Percentiles rank a stretch among this genome's conserved stretches.
These are phyloP conservation scores for Cataglyphis albicans DNA, from an alignment of 2,888 invertebrate genomes.

Conservation along the genomic window DNA sequence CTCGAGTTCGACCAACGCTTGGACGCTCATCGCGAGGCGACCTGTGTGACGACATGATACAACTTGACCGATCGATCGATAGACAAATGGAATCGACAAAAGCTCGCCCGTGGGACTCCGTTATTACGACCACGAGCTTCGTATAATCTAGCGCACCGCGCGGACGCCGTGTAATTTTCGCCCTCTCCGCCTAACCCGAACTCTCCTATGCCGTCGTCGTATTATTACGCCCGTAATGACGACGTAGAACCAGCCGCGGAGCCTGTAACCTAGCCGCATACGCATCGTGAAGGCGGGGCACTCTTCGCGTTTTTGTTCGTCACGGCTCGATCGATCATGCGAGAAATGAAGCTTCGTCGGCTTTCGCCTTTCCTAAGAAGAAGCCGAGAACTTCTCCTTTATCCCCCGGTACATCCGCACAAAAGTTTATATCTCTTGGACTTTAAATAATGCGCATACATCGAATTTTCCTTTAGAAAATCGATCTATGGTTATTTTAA, in stretches of 20 bases:
- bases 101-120: slow-evolving; percentile 46
- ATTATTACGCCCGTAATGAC: slow-evolving; percentile 68
- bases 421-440: not conserved
- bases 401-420: not conserved
- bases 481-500: not conserved
- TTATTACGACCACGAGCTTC: slow-evolving; percentile 46
- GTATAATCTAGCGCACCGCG: slow-evolving; percentile 60
- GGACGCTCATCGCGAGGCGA: slow-evolving; percentile 16
- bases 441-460: not conserved
- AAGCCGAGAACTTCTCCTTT: not conserved
- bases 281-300: slow-evolving; percentile 33
- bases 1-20: slow-evolving; percentile 15
- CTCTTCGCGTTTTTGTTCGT: slow-evolving; percentile 53
- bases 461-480: not conserved
- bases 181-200: slow-evolving; percentile 20
- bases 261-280: slow-evolving; percentile 30
- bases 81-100: slow-evolving; percentile 54
- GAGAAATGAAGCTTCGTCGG: slow-evolving; percentile 51
- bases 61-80: slow-evolving; percentile 48
- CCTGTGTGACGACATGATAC: slow-evolving; percentile 31
- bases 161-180: slow-evolving; percentile 66
- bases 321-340: slow-evolving; percentile 62
- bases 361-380: not conserved
- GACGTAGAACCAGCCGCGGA: slow-evolving; percentile 44
- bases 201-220: slow-evolving; percentile 41